A percentile compares a stretch with the other conserved stretches of the same genome.
These are phyloP conservation scores for Camponotus fellah DNA, from an alignment of 2,888 invertebrate species.

Conservation along the genomic window DNA sequence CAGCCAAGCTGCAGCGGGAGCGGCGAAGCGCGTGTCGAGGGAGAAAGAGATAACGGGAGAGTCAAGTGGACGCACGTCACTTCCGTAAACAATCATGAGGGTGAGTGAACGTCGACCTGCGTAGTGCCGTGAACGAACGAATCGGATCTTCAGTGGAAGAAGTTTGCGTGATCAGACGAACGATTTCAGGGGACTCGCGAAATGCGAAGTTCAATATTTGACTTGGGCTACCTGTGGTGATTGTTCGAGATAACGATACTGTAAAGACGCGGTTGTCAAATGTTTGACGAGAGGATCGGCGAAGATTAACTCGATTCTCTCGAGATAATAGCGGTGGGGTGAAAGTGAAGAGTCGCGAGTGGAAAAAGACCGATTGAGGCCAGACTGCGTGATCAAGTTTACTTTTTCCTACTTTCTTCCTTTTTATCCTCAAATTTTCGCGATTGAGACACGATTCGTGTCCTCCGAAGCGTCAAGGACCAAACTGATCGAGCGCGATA, in stretches of 20 bases:
- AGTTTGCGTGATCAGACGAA: conserved; percentile 13
- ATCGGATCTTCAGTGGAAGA: conserved; percentile 17
- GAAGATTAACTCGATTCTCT: conserved; percentile 17
- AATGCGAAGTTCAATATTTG: conserved; percentile 5
- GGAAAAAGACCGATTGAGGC: conserved; percentile 13
- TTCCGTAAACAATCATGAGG: conserved; percentile 41
- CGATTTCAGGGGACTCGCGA: neutral
- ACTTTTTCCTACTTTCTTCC: neutral
- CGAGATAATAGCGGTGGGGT: neutral
- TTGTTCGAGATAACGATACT: neutral
- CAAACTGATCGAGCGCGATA: conserved; percentile 10
- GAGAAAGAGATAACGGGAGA: conserved; percentile 6
- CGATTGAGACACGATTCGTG: neutral
- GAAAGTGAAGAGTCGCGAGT: conserved; percentile 17
- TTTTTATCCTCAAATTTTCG: neutral
- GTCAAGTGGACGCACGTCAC: conserved; percentile 28
- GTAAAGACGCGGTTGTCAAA: neutral
- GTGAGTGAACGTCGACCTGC: conserved; percentile 10
- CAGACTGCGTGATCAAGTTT: conserved; percentile 10
- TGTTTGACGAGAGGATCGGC: conserved; percentile 4
- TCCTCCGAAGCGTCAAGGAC: neutral
- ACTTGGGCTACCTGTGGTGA: neutral
- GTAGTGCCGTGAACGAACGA: conserved; percentile 7
- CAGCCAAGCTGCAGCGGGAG: neutral
- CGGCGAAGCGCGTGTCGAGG: neutral